Conservation (phyloP, 2,113 vertebrate genomes). For the Laticauda colubrina region DNA sequence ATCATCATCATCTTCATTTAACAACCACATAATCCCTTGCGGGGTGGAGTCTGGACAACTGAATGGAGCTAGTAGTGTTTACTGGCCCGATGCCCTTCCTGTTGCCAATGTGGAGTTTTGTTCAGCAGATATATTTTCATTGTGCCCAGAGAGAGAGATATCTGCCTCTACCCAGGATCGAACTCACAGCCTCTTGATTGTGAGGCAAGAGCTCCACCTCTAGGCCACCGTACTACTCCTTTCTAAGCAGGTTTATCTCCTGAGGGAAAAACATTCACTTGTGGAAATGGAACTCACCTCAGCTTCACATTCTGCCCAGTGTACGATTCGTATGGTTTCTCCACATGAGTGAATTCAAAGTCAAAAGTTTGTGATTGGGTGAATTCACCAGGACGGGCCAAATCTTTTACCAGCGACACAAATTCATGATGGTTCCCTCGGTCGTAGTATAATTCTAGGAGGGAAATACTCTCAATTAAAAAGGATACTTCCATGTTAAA, state of each 20-base stretch:
- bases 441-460: conserved; percentile 93
- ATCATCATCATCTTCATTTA: too few species aligned
- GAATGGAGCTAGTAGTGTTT: too few species aligned
- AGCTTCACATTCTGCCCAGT: conserved; percentile 97
- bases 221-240: too few species aligned
- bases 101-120: too few species aligned
- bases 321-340: conserved; percentile 97
- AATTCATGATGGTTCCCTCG: conserved; percentile 98
- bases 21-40: too few species aligned
- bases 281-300: conserved; percentile 70
- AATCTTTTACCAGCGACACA: conserved; percentile 95
- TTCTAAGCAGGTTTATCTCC: background rate
- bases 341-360: conserved; percentile 98
- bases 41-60: too few species aligned
- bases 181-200: too few species aligned
- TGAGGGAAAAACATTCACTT: background rate
- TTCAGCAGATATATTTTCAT: too few species aligned
- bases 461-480: conserved; percentile 35
- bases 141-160: too few species aligned
- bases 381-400: conserved; percentile 93
- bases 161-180: too few species aligned
- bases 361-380: conserved; percentile 94
- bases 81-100: too few species aligned
- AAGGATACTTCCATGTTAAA: background rate
- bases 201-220: too few species aligned